phyloP scores from a whole-genome alignment of 2,888 invertebrate genomes.

The Cheilosia variabilis region DNA sequence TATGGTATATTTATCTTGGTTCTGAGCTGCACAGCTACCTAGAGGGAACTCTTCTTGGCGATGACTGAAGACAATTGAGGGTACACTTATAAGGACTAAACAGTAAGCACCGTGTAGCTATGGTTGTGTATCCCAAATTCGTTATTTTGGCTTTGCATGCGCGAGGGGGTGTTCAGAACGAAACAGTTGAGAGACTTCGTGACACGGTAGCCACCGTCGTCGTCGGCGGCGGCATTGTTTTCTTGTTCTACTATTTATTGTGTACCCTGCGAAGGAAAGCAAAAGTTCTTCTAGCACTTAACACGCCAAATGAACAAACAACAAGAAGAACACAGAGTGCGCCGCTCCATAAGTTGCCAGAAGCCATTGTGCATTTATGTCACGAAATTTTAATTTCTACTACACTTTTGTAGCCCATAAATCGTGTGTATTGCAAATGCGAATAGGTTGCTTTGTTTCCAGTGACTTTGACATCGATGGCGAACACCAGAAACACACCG shows the following conservation, averaged over 20 bases:
- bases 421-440: conserved; percentile 69
- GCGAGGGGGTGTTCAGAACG: conserved; percentile 55
- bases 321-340: conserved; percentile 26
- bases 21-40: conserved; percentile 1
- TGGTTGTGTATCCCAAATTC: conserved; percentile 66
- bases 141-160: conserved; percentile 6
- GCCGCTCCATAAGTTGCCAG: not conserved
- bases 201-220: conserved; percentile 66
- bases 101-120: conserved; percentile 25
- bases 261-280: conserved; percentile 61
- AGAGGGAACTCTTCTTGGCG: conserved; percentile 18
- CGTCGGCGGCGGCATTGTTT: conserved; percentile 47
- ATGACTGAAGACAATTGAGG: conserved; percentile 63
- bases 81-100: conserved; percentile 62
- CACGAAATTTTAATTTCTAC: conserved; percentile 75
- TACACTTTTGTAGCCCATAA: conserved; percentile 69
- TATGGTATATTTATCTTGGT: conserved; percentile 44
- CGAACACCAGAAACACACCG: conserved; percentile 16
- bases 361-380: conserved; percentile 70
- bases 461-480: conserved; percentile 66
- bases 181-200: conserved; percentile 72
- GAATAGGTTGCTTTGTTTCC: conserved; percentile 21
- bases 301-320: conserved; percentile 55
- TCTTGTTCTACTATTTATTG: conserved; percentile 67
- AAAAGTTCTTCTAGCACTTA: conserved; percentile 69